Evolutionary conservation across 1,140 invertebrate genomes (phyloP), one percentile per base, ranked within the genome.

Genomic region (Drosophila obscura): DNA sequence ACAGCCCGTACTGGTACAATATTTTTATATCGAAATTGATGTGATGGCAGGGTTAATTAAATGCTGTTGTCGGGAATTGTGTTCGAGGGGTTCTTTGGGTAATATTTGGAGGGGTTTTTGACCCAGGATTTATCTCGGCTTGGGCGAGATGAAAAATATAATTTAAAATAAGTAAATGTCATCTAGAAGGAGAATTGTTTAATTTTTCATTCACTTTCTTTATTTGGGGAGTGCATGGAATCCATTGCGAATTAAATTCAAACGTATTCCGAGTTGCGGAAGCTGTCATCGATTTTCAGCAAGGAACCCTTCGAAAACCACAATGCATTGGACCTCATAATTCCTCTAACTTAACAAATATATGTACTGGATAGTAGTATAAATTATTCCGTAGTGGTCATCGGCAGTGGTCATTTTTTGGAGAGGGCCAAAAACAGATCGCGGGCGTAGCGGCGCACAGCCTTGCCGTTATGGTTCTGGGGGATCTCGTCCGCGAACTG

Each of bases 401-500:
- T 15, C n/a, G 9, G 2, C 5, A 8, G 22, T 8, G 15, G 2
- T 69, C 53, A 72, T 13, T 61, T 72, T 48, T 72, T 75, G 26
- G 71, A 73, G 16, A 73, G 59, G 45, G 74, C 55, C 16, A 67
- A 19, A 43, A 71, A 88, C 16, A 92, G 74, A 67, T 92, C 72
- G 52, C 89, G 92, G 3, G 93, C 80, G n/a, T 92, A 89, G 50
- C 91, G 93, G 56, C 94, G 92, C 22, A 94, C 91, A 11, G 95
- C 92, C 92, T 96, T 96, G 2, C 95, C 95, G 2, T 93, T 93
- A 0, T 93, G 80, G 11, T 95, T 95, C 75, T 93, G 92, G 0
- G 95, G 95, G 65, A 96, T 92, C 63, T 92, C 83, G 9, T 94
- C 91, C 2, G 94, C 53, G 83, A 95, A 94, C 77, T 93, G 92